Percentiles rank a stretch among this genome's conserved stretches.
These are phyloP conservation scores for Gryllus longicercus DNA, from an alignment of 2,888 invertebrate species.

Conservation along the genomic window DNA sequence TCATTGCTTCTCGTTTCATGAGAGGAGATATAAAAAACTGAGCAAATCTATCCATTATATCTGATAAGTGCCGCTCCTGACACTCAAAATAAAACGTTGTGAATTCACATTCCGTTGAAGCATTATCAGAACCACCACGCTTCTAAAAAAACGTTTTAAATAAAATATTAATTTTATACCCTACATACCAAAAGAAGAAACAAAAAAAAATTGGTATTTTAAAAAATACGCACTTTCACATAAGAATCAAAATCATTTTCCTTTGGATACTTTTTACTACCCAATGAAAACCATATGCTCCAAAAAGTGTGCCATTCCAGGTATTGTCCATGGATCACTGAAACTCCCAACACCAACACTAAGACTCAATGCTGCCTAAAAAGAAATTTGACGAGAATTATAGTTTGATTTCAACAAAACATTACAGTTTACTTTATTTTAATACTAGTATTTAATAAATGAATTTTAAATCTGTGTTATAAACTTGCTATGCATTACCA, in stretches of 20 bases:
- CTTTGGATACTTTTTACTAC: conserved; percentile 79
- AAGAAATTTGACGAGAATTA: background rate
- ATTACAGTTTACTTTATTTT: too few relatives aligned
- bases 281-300: conserved; percentile 97
- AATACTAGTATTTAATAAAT: too few relatives aligned
- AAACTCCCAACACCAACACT: conserved; percentile 74
- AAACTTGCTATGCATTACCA: too few relatives aligned
- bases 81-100: conserved; percentile 89
- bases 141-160: conserved; percentile 50
- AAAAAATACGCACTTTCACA: conserved; percentile 54
- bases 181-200: background rate
- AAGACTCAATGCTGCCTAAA: conserved; percentile 69
- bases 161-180: background rate
- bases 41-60: conserved; percentile 80
- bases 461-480: too few relatives aligned
- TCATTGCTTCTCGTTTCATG: conserved; percentile 79
- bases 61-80: conserved; percentile 70
- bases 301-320: conserved; percentile 79
- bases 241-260: conserved; percentile 83
- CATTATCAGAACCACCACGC: conserved; percentile 83
- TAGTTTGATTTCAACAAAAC: too few relatives aligned
- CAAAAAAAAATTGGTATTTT: background rate
- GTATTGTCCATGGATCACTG: conserved; percentile 71
- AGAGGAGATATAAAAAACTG: conserved; percentile 84
- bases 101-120: conserved; percentile 80